Evolutionary conservation across 2,797 vertebrate species (phyloP).

Genomic region (Phalloptychus januarius): DNA sequence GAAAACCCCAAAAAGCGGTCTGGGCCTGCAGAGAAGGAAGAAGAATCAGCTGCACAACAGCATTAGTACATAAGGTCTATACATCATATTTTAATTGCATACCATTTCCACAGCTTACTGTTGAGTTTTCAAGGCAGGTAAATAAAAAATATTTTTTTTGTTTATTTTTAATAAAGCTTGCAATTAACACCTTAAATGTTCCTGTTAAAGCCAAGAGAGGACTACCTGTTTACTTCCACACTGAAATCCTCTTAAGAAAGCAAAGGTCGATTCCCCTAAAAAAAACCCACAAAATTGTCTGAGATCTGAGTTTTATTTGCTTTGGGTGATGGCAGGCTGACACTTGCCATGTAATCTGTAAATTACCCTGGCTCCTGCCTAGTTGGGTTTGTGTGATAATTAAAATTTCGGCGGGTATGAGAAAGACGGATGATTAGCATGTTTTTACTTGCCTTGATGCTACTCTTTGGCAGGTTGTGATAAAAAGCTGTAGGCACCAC

Average conservation of each 20-base stretch:
- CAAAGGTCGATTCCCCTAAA: slow-evolving; percentile 27
- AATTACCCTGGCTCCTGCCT: slow-evolving; percentile 70
- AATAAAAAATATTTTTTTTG: too few species aligned
- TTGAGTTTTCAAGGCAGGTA: neutral
- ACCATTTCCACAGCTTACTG: neutral
- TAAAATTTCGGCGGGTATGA: slow-evolving; percentile 71
- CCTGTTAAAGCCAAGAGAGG: neutral
- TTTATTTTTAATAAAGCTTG: neutral
- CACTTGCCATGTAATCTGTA: slow-evolving; percentile 78
- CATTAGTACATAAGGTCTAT: neutral
- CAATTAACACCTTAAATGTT: slow-evolving; percentile 4
- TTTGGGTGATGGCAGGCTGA: slow-evolving; percentile 66
- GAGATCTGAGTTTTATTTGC: slow-evolving; percentile 63
- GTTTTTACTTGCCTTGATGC: slow-evolving; percentile 75
- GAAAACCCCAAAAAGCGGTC: slow-evolving; percentile 57
- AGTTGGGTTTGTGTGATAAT: slow-evolving; percentile 69
- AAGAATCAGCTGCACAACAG: neutral
- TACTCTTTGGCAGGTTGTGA: slow-evolving; percentile 57
- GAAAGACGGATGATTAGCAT: slow-evolving; percentile 76
- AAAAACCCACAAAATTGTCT: slow-evolving; percentile 37
- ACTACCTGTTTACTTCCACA: neutral
- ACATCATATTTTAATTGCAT: neutral
- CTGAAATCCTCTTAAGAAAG: slow-evolving; percentile 30
- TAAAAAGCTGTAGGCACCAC: slow-evolving; percentile 31
- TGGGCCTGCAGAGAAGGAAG: slow-evolving; percentile 49